phyloP scores from a whole-genome alignment of 2,888 invertebrate species.

The Lycocerus yunnanus region DNA sequence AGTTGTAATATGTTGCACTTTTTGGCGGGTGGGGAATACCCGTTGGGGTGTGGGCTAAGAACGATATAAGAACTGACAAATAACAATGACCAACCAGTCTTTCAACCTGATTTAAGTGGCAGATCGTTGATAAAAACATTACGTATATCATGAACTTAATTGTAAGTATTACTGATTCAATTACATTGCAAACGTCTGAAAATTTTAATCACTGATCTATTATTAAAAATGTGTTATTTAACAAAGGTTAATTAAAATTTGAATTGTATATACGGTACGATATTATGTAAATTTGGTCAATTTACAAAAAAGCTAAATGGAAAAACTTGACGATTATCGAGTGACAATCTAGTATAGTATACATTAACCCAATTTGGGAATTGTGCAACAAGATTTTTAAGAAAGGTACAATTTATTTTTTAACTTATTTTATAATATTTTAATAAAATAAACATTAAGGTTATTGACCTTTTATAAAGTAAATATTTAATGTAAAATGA shows the following conservation, averaged over 20 bases:
- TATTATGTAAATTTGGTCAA: not conserved
- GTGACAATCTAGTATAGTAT: not conserved
- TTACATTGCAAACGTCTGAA: not conserved
- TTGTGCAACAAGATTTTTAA: not conserved
- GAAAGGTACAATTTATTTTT: not conserved
- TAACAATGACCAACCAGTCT: constrained; percentile 33
- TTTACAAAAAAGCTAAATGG: not conserved
- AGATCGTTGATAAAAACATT: constrained; percentile 23
- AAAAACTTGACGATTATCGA: not conserved
- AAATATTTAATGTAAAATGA: not conserved
- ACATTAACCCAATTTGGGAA: not conserved
- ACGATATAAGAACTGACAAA: constrained; percentile 32
- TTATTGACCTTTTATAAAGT: not conserved
- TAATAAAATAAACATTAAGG: not conserved
- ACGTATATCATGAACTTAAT: constrained; percentile 21
- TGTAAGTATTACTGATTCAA: constrained; percentile 18
- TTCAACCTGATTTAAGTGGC: constrained; percentile 26
- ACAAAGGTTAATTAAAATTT: not conserved
- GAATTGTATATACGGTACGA: not conserved
- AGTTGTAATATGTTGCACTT: constrained; percentile 11
- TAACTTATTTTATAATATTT: not conserved
- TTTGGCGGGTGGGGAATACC: constrained; percentile 32
- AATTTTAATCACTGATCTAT: not conserved
- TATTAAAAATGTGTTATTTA: not conserved
- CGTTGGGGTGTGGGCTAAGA: constrained; percentile 29